Evolutionary conservation across 2,797 vertebrate species (phyloP), one percentile per base, ranked within the genome.

Genomic region (Avahi laniger): DNA sequence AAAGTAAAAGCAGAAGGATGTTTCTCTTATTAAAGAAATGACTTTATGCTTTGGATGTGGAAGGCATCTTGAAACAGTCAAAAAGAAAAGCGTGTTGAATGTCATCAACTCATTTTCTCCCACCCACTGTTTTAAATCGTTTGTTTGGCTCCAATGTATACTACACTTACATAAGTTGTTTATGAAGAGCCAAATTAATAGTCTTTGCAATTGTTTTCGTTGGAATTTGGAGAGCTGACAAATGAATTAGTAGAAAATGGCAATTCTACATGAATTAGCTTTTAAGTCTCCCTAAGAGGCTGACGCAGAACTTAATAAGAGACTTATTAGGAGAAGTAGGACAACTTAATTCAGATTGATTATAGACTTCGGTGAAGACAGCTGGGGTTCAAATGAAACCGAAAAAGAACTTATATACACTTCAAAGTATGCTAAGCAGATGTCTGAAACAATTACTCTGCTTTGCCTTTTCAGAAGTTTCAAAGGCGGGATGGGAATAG

Each of bases 301-400:
- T 93, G 96, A 78, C 70, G 97, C 89, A 98, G 78, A 98, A 98
- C 80, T 96, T 98, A 97, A 93, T 98, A 98, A 96, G 94, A 98
- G 69, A 96, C 97, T 98, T 98, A 97, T 96, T 97, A 97, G 96
- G 94, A 97, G 88, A 98, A 98, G 97, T 76, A 97, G 91, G 96
- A 93, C 81, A 98, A 97, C 96, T 97, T 98, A 98, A 98, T 97
- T 97, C 96, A 96, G 97, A 98, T 93, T 98, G 97, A 98, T 98
- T 98, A 97, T 89, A 98, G 93, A 97, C 95, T 97, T 98, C 5
- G 88, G 94, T 98, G 96, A 97, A 96, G 97, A 98, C 97, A 98
- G 94, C 89, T 97, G 97, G 95, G 97, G 92, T 98, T 98, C 95
- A 98, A 98, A 98, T 98, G 98, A 98, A 98, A 98, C 83, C 75